phyloP scores from a whole-genome alignment of 2,797 vertebrate species.

The Limosa lapponica region DNA sequence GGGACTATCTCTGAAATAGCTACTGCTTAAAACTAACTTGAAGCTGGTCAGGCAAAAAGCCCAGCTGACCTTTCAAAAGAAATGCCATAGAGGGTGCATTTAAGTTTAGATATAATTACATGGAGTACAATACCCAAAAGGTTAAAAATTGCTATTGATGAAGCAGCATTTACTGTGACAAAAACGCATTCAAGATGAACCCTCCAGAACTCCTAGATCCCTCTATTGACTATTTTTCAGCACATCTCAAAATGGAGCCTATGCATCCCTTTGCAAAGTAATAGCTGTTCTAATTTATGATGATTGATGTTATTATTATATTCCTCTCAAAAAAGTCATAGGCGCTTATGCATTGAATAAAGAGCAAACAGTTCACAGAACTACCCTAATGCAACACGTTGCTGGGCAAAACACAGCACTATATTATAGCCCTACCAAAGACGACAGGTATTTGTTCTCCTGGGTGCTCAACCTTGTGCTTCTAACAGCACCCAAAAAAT shows the following conservation, averaged over 20 bases:
- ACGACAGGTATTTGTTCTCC: not conserved
- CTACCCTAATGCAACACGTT: fast-evolving
- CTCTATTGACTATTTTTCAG: conserved; percentile 16
- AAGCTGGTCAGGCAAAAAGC: not conserved
- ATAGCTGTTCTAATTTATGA: not conserved
- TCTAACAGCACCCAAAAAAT: no score
- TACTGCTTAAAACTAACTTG: not conserved
- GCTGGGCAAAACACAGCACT: not conserved
- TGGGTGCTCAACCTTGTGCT: not conserved
- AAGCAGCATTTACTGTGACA: not conserved
- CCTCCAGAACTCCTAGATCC: not conserved
- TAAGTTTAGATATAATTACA: not conserved
- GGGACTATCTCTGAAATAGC: not conserved
- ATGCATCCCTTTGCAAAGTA: not conserved
- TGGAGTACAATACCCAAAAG: not conserved
- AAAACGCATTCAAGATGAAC: not conserved
- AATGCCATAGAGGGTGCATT: not conserved
- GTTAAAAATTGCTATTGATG: not conserved
- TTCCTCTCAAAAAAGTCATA: not conserved
- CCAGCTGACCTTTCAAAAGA: not conserved
- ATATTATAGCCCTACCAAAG: not conserved
- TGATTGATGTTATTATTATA: not conserved
- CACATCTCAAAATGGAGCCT: not conserved
- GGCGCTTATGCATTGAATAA: not conserved
- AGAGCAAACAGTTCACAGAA: not conserved